Conservation (phyloP, 2,797 vertebrate genomes). For the Meriones psammophilus region DNA sequence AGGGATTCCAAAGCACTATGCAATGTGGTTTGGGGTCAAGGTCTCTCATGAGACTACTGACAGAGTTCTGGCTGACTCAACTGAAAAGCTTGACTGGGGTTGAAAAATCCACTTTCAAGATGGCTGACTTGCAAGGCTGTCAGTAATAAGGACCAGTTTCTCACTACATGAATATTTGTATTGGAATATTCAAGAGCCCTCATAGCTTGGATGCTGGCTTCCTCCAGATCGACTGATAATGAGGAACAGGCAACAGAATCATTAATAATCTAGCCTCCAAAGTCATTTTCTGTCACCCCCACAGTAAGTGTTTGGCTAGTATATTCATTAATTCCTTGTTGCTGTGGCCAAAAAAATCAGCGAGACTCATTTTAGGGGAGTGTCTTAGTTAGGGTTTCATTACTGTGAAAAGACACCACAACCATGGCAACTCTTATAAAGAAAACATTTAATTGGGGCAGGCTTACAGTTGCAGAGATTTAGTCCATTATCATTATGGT, state of each 20-base stretch:
- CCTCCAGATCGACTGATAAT: background rate
- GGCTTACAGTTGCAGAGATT: too few species aligned
- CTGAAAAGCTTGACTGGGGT: slow-evolving; percentile 49
- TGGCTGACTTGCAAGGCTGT: background rate
- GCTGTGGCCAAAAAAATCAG: background rate
- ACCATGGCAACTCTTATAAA: too few species aligned
- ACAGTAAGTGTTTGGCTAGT: background rate
- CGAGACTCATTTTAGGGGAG: background rate
- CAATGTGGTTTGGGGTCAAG: background rate
- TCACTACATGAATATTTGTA: background rate
- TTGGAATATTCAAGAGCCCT: background rate
- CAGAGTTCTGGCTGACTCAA: background rate
- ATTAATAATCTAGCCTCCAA: slow-evolving; percentile 35
- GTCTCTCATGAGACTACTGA: background rate
- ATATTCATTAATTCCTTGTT: background rate
- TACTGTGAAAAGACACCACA: too few species aligned
- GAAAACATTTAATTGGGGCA: too few species aligned
- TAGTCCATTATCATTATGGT: too few species aligned
- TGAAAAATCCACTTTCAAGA: slow-evolving; percentile 41
- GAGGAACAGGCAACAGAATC: background rate
- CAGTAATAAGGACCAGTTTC: background rate
- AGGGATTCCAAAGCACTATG: background rate
- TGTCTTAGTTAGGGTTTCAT: too few species aligned
- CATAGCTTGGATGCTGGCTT: background rate
- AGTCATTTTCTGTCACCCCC: background rate